phyloP scores from a whole-genome alignment of 1,140 invertebrate species.

The Aphidius gifuensis region DNA sequence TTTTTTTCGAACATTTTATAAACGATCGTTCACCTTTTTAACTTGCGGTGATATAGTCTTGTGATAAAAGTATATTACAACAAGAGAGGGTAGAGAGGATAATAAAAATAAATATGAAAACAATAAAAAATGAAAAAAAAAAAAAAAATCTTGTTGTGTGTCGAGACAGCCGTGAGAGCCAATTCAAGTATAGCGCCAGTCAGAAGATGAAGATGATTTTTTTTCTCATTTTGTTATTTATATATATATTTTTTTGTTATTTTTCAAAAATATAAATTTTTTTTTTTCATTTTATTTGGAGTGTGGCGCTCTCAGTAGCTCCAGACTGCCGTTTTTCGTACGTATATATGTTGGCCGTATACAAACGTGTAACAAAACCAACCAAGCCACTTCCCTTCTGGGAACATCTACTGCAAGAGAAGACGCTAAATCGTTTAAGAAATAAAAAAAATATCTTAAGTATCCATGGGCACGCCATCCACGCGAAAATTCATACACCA shows the following conservation, averaged over 20 bases:
- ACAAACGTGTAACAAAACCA: too few relatives aligned
- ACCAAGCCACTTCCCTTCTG: constrained; percentile 43
- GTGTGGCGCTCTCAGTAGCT: too few relatives aligned
- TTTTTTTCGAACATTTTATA: too few relatives aligned
- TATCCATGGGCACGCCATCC: constrained; percentile 48
- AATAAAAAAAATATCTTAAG: constrained; percentile 32
- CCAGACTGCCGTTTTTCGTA: constrained; percentile 16
- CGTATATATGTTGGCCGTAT: too few relatives aligned
- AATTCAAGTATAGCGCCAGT: constrained; percentile 14
- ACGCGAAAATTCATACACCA: constrained; percentile 35
- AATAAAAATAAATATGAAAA: too few relatives aligned
- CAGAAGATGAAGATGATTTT: not conserved
- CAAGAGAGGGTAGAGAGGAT: too few relatives aligned
- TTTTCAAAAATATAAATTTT: not conserved
- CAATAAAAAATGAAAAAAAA: too few relatives aligned
- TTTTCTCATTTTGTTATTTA: not conserved
- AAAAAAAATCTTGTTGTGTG: not conserved
- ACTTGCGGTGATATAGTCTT: too few relatives aligned
- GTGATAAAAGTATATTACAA: too few relatives aligned
- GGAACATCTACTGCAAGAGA: constrained; percentile 38
- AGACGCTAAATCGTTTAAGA: constrained; percentile 7
- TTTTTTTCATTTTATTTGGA: not conserved
- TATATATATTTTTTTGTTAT: constrained; percentile 4
- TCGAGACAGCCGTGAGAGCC: constrained; percentile 14
- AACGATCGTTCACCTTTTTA: too few relatives aligned